These are phyloP conservation scores for Drosophila pseudoobscura DNA, from an alignment of 1,140 invertebrate genomes.

Conservation along the genomic window DNA sequence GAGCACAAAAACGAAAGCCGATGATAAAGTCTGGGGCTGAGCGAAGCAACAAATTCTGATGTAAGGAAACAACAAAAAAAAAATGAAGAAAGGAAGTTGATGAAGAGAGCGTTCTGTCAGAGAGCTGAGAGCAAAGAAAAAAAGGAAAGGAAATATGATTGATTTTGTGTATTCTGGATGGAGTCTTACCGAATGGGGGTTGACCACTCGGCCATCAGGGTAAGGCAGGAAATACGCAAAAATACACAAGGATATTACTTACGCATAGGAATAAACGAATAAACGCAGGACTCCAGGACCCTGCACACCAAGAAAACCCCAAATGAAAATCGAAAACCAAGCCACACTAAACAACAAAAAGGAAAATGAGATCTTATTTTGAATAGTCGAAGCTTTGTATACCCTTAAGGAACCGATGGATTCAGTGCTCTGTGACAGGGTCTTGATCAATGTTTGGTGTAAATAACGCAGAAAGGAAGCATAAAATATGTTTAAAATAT, in stretches of 20 bases:
- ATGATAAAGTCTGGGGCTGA: constrained; percentile 16
- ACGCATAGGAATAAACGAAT: constrained; percentile 39
- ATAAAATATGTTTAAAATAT: no score
- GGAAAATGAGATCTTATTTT: no score
- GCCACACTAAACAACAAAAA: constrained; percentile 48
- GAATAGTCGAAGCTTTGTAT: no score
- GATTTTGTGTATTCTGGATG: constrained; percentile 71
- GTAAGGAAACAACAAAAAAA: constrained; percentile 54
- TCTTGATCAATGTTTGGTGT: no score
- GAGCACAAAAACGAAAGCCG: not conserved
- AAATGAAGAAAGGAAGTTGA: constrained; percentile 24
- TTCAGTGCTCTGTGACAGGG: no score
- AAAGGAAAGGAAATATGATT: constrained; percentile 59
- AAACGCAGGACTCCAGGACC: constrained; percentile 13
- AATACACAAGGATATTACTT: constrained; percentile 68
- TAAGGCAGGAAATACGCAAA: constrained; percentile 69
- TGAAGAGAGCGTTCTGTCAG: constrained; percentile 15
- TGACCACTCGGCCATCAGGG: constrained; percentile 44
- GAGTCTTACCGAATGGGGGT: constrained; percentile 18
- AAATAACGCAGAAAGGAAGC: no score
- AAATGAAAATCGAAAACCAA: constrained; percentile 63
- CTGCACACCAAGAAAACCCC: constrained; percentile 27
- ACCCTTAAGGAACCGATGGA: no score
- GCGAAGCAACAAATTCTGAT: constrained; percentile 63
- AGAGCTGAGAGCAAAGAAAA: constrained; percentile 1